A percentile compares a stretch with the other conserved stretches of the same genome.
Conservation (phyloP, 37 sponge, comb jelly and placozoan genomes). For the Chondrosia reniformis region DNA sequence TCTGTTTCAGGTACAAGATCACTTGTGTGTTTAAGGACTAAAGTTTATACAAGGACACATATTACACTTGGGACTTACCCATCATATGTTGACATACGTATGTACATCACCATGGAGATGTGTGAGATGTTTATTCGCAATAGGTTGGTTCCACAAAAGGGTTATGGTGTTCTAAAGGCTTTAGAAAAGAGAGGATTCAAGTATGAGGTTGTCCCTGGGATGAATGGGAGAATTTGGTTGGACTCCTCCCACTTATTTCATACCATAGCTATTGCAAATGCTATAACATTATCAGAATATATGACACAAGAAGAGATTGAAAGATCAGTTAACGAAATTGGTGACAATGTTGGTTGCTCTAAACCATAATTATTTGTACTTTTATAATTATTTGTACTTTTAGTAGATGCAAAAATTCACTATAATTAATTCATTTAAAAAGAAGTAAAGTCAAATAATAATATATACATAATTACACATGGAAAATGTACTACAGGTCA, state of each 20-base stretch:
- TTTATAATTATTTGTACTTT: not conserved
- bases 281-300: conserved; percentile 44
- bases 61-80: too few relatives aligned
- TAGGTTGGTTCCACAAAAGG: conserved; percentile 67
- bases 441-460: not conserved
- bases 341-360: not conserved
- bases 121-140: too few relatives aligned
- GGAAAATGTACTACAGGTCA: too few relatives aligned
- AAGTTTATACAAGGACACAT: too few relatives aligned
- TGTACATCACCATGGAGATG: too few relatives aligned
- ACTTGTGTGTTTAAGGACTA: too few relatives aligned
- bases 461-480: not conserved
- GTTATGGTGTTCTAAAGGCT: conserved; percentile 12
- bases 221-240: conserved; percentile 95
- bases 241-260: conserved; percentile 40
- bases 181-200: conserved; percentile 40
- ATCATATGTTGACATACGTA: too few relatives aligned
- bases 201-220: conserved; percentile 84
- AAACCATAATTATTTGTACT: not conserved
- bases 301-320: conserved; percentile 34
- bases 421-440: not conserved
- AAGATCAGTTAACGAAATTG: conserved; percentile 13
- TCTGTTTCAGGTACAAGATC: too few relatives aligned
- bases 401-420: not conserved
- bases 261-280: conserved; percentile 65